Evolutionary conservation across 2,888 invertebrate genomes (phyloP), one percentile per base, ranked within the genome.

Genomic region (Eupithecia centaureata): DNA sequence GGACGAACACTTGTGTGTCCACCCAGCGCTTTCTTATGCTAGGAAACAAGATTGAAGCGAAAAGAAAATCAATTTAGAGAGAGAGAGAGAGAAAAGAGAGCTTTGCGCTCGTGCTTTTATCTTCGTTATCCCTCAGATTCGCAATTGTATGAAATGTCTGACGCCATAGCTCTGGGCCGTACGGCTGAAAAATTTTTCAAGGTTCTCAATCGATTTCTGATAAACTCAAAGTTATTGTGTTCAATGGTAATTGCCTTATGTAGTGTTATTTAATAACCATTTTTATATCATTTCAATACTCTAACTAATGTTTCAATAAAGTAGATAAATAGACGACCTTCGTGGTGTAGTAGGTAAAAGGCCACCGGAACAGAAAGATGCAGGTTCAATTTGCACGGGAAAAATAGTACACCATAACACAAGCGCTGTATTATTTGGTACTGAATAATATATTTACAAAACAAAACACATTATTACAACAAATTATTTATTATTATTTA

Each of bases 121-220:
- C n/a, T n/a, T n/a, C n/a, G n/a, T 35, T 35, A 35, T 10, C 8
- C 8, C 8, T 35, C 5, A 18, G 5, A 18, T 51, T 25, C 13
- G 51, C 18, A 12, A 13, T 25, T 25, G 3, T 25, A 13, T 15
- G 13, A 27, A 25, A 27, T 52, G 52, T 52, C 52, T 27, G 13
- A 5, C 25, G 1, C 25, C 25, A 13, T 27, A 1, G 2, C 2
- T 5, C 15, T 27, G 25, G 13, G 52, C 52, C 52, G 27, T 52
- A 27, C 5, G 7, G 27, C 27, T 52, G 27, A 25, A 12, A n/a
- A 2, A 22, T 52, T 27, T 27, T 52, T 52, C 27, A 52, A 25
- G 52, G 52, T 27, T 52, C 27, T 27, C 52, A 52, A 52, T 52
- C 27, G 52, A 52, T 27, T 27, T 27, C 27, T 52, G 27, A 27